Evolutionary conservation across 2,797 vertebrate species (phyloP), one percentile per base, ranked within the genome.

Genomic region (Lepidocolaptes lacrymiger): DNA sequence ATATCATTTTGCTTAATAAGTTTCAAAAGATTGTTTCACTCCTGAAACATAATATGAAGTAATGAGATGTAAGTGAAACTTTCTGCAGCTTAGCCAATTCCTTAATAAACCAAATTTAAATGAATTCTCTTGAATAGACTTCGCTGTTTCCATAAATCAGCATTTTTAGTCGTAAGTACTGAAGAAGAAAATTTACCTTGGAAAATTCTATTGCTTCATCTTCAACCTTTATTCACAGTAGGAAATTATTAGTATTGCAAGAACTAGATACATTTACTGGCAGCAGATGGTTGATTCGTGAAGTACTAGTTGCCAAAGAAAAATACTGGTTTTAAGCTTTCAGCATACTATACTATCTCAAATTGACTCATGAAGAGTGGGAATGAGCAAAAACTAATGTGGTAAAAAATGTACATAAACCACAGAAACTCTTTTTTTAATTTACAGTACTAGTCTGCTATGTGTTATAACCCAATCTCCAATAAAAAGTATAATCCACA

Each of bases 221-320:
- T 84, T 89, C 96, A 95, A 92, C 73, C 85, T 95, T 96, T 92
- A 92, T 88, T 90, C 85, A 49, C 61, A 74, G 88, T 83, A 94
- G 88, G 78, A 95, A 95, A 96, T 96, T 95, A 96, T 91, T 95
- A 95, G 74, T 39, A 94, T 85, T 90, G 74, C 90, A 90, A 93
- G 85, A 95, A 85, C 71, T 75, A 95, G 80, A 96, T 91, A 79
- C 89, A 94, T 93, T 89, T 94, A 92, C 91, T 96, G 95, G 94
- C 80, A 96, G 95, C 95, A 96, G 95, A 96, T 96, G 96, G 93
- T 64, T 76, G 88, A 91, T 95, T 96, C 78, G 90, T 96, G 96
- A 97, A 96, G 83, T 64, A 91, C 71, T 85, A 87, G 91, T 49
- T 96, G 94, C 94, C 96, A 97, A 93, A 94, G 88, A 62, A 94